Percentiles rank a stretch among this genome's conserved stretches.
These are phyloP conservation scores for Ochlodes sylvanus DNA, from an alignment of 2,888 invertebrate genomes.

Conservation along the genomic window DNA sequence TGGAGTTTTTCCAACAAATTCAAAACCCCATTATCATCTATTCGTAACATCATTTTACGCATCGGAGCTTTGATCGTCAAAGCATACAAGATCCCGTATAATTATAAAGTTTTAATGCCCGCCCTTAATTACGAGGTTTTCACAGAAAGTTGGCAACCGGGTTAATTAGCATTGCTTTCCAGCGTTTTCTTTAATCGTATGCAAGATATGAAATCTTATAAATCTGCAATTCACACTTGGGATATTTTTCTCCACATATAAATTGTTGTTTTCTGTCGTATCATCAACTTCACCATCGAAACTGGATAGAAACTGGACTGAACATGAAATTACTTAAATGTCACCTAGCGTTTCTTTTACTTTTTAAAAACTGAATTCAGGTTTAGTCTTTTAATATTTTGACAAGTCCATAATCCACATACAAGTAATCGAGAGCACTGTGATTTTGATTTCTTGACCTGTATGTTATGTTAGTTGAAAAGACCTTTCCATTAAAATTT, in stretches of 20 bases:
- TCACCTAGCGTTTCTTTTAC: constrained; percentile 1
- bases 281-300: background rate
- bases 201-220: constrained; percentile 28
- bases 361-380: background rate
- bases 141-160: constrained; percentile 44
- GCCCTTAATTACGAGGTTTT: constrained; percentile 43
- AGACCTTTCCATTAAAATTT: background rate
- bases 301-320: constrained; percentile 6
- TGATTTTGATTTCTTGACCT: constrained; percentile 2
- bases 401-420: background rate
- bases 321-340: background rate
- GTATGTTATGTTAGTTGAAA: background rate
- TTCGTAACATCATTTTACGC: constrained; percentile 21
- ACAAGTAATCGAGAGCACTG: background rate
- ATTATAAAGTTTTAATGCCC: constrained; percentile 36
- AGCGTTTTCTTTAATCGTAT: constrained; percentile 30
- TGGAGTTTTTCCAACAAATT: background rate
- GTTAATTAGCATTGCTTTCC: constrained; percentile 43
- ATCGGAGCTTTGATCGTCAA: constrained; percentile 35
- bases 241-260: constrained; percentile 18
- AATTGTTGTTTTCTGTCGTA: constrained; percentile 9
- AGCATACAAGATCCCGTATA: constrained; percentile 24
- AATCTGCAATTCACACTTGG: constrained; percentile 22
- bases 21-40: constrained; percentile 15
- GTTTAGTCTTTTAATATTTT: background rate